Evolutionary conservation across 2,888 invertebrate genomes (phyloP).

Genomic region (Exocentrus adspersus): DNA sequence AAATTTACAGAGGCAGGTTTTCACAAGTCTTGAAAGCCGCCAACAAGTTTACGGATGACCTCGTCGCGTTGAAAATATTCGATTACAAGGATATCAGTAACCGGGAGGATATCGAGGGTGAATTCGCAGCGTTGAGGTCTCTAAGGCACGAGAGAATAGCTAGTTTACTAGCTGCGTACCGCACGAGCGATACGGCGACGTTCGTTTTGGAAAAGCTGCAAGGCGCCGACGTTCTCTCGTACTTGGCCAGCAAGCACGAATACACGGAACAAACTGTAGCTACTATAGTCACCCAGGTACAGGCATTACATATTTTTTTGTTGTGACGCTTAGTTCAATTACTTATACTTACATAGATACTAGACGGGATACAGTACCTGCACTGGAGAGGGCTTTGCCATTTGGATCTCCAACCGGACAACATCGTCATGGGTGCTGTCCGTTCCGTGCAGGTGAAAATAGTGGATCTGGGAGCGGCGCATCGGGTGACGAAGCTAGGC

Average conservation of each 20-base stretch:
- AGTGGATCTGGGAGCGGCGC: slow-evolving; percentile 91
- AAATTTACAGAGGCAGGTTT: slow-evolving; percentile 86
- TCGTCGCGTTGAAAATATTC: slow-evolving; percentile 86
- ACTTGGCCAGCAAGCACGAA: slow-evolving; percentile 86
- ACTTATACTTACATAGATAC: slow-evolving; percentile 63
- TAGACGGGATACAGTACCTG: slow-evolving; percentile 92
- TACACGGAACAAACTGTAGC: slow-evolving; percentile 94
- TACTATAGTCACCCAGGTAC: slow-evolving; percentile 81
- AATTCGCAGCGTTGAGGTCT: slow-evolving; percentile 85
- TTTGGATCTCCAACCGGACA: slow-evolving; percentile 92
- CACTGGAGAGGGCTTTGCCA: slow-evolving; percentile 94
- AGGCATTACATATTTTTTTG: no score
- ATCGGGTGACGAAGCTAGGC: slow-evolving; percentile 82
- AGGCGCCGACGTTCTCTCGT: slow-evolving; percentile 91
- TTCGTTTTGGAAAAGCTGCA: slow-evolving; percentile 85
- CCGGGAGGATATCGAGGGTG: slow-evolving; percentile 76
- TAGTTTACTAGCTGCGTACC: slow-evolving; percentile 77
- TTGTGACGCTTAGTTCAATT: no score
- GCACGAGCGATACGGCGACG: slow-evolving; percentile 76
- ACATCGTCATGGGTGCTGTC: slow-evolving; percentile 90
- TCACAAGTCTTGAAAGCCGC: slow-evolving; percentile 86
- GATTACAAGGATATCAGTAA: slow-evolving; percentile 74
- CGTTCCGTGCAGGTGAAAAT: slow-evolving; percentile 88
- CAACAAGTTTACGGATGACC: slow-evolving; percentile 77
- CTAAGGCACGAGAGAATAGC: slow-evolving; percentile 90